Evolutionary conservation across 2,797 vertebrate species (phyloP).

Genomic region (Simalia tracyae): DNA sequence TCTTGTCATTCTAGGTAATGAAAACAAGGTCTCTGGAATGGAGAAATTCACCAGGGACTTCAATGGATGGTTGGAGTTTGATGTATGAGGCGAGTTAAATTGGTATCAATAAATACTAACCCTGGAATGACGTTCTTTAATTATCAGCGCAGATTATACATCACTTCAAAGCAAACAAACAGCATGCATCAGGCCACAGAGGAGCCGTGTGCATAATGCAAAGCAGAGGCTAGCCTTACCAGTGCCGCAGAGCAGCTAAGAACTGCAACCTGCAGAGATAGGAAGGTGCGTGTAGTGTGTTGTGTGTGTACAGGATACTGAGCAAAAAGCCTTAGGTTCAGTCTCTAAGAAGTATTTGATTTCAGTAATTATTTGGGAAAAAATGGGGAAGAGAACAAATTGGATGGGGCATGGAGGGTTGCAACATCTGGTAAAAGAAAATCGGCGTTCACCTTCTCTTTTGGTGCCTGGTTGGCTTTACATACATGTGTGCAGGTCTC

Average conservation of each 20-base stretch:
- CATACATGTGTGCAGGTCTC: neutral
- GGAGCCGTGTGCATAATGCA: constrained; percentile 26
- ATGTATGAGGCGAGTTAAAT: constrained; percentile 40
- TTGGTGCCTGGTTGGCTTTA: neutral
- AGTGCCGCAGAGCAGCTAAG: constrained; percentile 23
- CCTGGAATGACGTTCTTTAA: constrained; percentile 39
- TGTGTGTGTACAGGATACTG: neutral
- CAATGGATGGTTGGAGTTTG: constrained; percentile 34
- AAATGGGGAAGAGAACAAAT: neutral
- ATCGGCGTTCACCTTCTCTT: neutral
- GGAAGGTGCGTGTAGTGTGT: neutral
- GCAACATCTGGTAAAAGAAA: neutral
- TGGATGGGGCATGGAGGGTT: too few species aligned
- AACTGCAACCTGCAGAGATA: constrained; percentile 22
- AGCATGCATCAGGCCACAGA: constrained; percentile 23
- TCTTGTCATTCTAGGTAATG: constrained; percentile 30
- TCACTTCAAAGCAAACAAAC: constrained; percentile 38
- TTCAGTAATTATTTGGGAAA: neutral
- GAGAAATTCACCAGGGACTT: constrained; percentile 25
- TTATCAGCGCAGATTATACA: constrained; percentile 41
- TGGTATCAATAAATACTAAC: constrained; percentile 46
- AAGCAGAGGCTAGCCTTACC: neutral
- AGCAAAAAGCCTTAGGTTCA: neutral
- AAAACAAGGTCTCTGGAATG: constrained; percentile 33
- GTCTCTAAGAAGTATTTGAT: neutral